Base-by-base conservation (phyloP, 30 jellyfish, hydroid and myxozoan species). In the Catostylus mosaicus region DNA sequence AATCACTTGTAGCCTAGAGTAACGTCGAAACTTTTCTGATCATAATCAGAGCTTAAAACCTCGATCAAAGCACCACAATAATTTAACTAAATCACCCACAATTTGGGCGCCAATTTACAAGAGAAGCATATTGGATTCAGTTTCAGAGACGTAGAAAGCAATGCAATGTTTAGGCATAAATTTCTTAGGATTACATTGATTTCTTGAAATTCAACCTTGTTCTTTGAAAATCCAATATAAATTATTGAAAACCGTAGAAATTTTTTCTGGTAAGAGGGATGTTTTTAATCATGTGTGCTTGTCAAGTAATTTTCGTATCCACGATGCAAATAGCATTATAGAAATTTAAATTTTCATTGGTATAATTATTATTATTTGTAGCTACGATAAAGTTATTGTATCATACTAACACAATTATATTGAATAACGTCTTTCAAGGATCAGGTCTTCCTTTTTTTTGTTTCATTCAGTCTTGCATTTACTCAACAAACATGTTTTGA, bases 311-410 rank as follows among this genome's bases (percentile, higher is more conserved):
- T 78, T 78, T 78, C 81, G 16, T 78, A 78, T 62, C 74, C 69
- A 29, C 38, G 81, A 78, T 62, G 69, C 89, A 78, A 59, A 75
- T 78, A 78, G 89, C 46, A 35, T 43, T 54, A 59, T 35, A 76
- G 87, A 76, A 38, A 62, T 78, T 65, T 63, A 73, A 78, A 78
- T 61, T 78, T 82, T 82, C 74, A 82, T 67, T 68, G 85, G 85
- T 82, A 68, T 71, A 82, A 54, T 31, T 61, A 50, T 59, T 78
- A 61, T 67, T 61, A 50, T 36, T 71, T 82, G 46, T 82, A 67
- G 82, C 84, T 67, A 51, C 69, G 60, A 38, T 57, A 82, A 54
- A 67, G 92, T 72, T 82, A 82, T 82, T 82, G 92, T 82, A 82
- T 66, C 79, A 82, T 82, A 82, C 61, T 82, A 82, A 82, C 64